Evolutionary conservation across 2,888 invertebrate genomes (phyloP).

Genomic region (Griposia aprilina): DNA sequence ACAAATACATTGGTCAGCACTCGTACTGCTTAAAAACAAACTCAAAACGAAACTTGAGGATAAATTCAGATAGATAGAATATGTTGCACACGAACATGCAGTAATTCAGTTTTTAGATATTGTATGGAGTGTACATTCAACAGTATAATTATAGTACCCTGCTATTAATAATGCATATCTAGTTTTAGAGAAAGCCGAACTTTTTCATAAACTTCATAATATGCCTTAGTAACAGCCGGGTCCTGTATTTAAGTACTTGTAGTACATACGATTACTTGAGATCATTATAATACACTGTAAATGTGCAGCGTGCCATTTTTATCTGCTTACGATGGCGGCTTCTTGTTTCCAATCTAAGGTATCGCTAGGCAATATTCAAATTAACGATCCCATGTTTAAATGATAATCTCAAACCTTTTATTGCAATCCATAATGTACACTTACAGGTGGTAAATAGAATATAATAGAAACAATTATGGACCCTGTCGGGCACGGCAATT

Average conservation of each 20-base stretch:
- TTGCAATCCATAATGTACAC: too few species aligned
- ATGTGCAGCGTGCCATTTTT: not conserved
- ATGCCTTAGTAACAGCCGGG: not conserved
- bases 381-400: not conserved
- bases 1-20: constrained; percentile 25
- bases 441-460: too few species aligned
- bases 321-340: not conserved
- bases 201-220: not conserved
- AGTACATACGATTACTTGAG: constrained; percentile 1
- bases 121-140: constrained; percentile 7
- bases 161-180: not conserved
- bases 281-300: not conserved
- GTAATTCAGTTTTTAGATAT: not conserved
- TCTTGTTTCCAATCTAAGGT: not conserved
- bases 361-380: not conserved
- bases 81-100: not conserved
- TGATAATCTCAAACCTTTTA: too few species aligned
- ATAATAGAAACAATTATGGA: too few species aligned
- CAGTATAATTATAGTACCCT: too few species aligned
- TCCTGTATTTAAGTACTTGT: not conserved
- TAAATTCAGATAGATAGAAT: not conserved
- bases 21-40: constrained; percentile 8
- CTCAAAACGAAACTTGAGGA: not conserved
- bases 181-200: not conserved
- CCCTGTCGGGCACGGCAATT: too few species aligned